phyloP scores from a whole-genome alignment of 2,113 vertebrate species.

The zebrafish (Danio rerio) region GRCz12tu NC_133191.1:38035501-38036000 shows the following conservation, averaged over 20 bases:
- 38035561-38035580: too few relatives aligned
- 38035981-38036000: conserved; percentile 30
- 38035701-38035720: too few relatives aligned
- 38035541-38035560: too few relatives aligned
- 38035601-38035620: neutral
- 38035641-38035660: neutral
- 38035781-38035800: neutral
- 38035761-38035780: too few relatives aligned
- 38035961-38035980: conserved; percentile 2
- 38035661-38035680: neutral
- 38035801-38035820: neutral
- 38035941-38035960: neutral
- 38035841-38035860: neutral
- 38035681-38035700: too few relatives aligned
- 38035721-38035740: too few relatives aligned
- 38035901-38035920: neutral
- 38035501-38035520: too few relatives aligned
- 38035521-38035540: too few relatives aligned
- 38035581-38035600: too few relatives aligned
- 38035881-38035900: neutral
- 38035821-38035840: neutral
- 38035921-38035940: neutral
- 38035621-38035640: neutral
- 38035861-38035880: neutral
- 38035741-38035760: too few relatives aligned